These are phyloP conservation scores for Catocala fraxini DNA, from an alignment of 2,888 invertebrate species.

Conservation along the genomic window DNA sequence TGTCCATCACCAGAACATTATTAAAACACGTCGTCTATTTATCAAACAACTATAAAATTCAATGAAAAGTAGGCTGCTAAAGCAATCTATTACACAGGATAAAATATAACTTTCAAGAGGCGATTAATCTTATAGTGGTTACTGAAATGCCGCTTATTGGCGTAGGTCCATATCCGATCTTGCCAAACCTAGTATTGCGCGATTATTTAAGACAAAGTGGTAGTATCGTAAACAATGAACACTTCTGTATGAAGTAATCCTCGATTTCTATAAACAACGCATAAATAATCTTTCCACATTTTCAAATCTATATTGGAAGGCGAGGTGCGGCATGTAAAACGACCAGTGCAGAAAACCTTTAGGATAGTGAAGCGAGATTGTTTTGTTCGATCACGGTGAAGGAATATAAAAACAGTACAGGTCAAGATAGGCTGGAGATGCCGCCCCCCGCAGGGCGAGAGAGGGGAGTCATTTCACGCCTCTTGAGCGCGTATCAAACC, in stretches of 20 bases:
- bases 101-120: conserved; percentile 7
- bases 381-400: conserved; percentile 37
- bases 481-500: conserved; percentile 85
- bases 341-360: conserved; percentile 46
- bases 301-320: conserved; percentile 69
- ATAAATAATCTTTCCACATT: conserved; percentile 62
- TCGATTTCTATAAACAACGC: conserved; percentile 39
- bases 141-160: conserved; percentile 50
- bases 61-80: background rate
- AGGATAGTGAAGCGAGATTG: conserved; percentile 24
- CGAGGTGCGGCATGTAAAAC: conserved; percentile 46
- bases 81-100: background rate
- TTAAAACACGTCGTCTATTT: no score
- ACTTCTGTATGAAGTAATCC: background rate
- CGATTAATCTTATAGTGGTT: conserved; percentile 40
- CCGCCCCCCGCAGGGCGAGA: conserved; percentile 58
- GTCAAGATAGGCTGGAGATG: conserved; percentile 64
- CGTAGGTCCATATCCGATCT: conserved; percentile 40
- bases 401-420: conserved; percentile 63
- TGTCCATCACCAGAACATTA: no score
- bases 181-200: conserved; percentile 42
- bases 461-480: conserved; percentile 82
- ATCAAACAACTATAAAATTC: no score
- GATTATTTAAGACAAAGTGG: conserved; percentile 23
- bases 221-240: conserved; percentile 1